A percentile compares a stretch with the other conserved stretches of the same genome.
These are phyloP conservation scores for Macrosteles quadrilineatus DNA, from an alignment of 1,140 invertebrate genomes.

Conservation along the genomic window DNA sequence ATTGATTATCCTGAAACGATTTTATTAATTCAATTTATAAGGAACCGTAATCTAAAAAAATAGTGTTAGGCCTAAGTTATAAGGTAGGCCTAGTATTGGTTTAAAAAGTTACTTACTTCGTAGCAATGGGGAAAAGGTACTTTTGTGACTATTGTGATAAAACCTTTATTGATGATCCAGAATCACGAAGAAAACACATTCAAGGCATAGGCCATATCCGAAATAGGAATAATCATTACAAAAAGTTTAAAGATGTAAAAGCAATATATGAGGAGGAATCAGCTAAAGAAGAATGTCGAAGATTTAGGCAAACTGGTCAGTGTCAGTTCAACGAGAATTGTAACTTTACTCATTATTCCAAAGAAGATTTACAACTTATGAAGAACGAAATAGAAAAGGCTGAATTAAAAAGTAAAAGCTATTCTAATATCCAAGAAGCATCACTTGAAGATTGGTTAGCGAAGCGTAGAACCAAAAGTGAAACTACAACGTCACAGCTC, in stretches of 20 bases:
- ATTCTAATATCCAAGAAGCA: background rate
- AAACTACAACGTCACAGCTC: no score
- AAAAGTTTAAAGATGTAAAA: conserved; percentile 36
- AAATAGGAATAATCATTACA: conserved; percentile 39
- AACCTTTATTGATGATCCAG: conserved; percentile 41
- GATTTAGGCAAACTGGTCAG: conserved; percentile 35
- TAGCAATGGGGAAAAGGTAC: conserved; percentile 36
- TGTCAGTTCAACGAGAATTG: conserved; percentile 41
- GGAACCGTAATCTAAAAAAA: no score
- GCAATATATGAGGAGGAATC: conserved; percentile 39
- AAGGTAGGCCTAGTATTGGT: no score
- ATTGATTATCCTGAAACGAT: no score
- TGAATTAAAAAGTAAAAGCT: background rate
- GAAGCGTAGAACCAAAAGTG: background rate
- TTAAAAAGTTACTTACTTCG: no score
- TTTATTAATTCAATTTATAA: no score
- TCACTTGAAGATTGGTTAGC: background rate
- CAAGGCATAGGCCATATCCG: conserved; percentile 37
- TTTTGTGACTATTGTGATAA: conserved; percentile 44
- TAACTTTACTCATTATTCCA: conserved; percentile 38
- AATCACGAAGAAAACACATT: conserved; percentile 42
- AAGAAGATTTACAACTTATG: conserved; percentile 34
- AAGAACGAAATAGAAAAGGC: conserved; percentile 7
- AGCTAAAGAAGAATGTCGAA: conserved; percentile 36
- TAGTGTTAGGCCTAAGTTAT: no score